These are phyloP conservation scores for Galerucella calmariensis DNA, from an alignment of 2,888 invertebrate species.

Conservation along the genomic window DNA sequence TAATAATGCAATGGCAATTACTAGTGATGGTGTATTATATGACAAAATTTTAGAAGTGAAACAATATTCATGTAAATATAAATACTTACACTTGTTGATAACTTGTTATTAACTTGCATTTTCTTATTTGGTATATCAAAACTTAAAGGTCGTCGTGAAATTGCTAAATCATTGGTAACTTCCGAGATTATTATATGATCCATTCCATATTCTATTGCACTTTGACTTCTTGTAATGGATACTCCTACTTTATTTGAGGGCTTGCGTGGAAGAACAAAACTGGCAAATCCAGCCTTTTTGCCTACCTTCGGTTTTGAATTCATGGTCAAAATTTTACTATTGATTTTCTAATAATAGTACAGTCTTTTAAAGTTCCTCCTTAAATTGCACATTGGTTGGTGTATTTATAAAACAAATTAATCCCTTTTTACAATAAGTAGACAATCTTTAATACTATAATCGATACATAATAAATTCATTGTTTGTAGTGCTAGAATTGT, in stretches of 20 bases:
- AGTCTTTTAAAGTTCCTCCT: neutral
- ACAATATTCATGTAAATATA: neutral
- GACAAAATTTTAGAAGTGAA: neutral
- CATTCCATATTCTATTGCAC: slow-evolving; percentile 52
- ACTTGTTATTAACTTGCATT: slow-evolving; percentile 41
- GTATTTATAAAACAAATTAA: neutral
- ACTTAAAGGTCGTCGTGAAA: slow-evolving; percentile 62
- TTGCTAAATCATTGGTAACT: slow-evolving; percentile 54
- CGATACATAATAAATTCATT: slow-evolving; percentile 20
- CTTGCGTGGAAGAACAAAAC: slow-evolving; percentile 60
- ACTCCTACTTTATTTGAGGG: slow-evolving; percentile 64
- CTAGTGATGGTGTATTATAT: too few species aligned
- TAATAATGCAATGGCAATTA: too few species aligned
- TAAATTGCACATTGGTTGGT: slow-evolving; percentile 10
- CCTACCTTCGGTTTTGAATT: slow-evolving; percentile 52
- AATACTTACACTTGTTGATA: slow-evolving; percentile 39
- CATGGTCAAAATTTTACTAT: slow-evolving; percentile 23
- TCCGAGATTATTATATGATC: slow-evolving; percentile 49
- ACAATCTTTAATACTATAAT: neutral
- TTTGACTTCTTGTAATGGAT: slow-evolving; percentile 55
- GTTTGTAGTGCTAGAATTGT: slow-evolving; percentile 24
- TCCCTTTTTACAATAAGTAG: neutral
- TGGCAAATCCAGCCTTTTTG: slow-evolving; percentile 59
- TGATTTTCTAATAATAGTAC: slow-evolving; percentile 33
- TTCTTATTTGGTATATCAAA: slow-evolving; percentile 56